These are phyloP conservation scores for Bombus superbus DNA, from an alignment of 1,140 invertebrate species.

Conservation along the genomic window DNA sequence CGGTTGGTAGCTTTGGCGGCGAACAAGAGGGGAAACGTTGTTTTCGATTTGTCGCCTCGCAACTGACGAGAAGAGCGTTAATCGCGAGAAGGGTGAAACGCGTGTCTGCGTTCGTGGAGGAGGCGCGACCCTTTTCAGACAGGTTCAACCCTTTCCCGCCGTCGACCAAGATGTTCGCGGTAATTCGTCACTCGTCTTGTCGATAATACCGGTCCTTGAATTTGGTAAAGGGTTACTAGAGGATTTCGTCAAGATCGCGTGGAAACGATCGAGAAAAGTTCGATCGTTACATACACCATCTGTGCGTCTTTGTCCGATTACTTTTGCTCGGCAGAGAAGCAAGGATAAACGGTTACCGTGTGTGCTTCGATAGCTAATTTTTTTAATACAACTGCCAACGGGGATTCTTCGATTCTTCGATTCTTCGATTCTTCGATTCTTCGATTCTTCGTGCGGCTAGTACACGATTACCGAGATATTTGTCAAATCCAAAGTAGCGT, in stretches of 20 bases:
- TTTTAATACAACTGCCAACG: too few relatives aligned
- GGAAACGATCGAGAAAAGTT: neutral
- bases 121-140: neutral
- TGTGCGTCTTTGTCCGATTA: neutral
- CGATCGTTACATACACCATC: neutral
- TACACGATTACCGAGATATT: neutral
- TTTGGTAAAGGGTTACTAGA: neutral
- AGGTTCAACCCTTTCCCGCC: slow-evolving; percentile 1
- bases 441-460: too few relatives aligned
- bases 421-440: too few relatives aligned
- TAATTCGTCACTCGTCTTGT: neutral
- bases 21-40: slow-evolving; percentile 34
- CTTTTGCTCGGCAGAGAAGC: neutral
- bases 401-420: too few relatives aligned
- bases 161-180: slow-evolving; percentile 9
- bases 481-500: neutral
- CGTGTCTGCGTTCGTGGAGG: neutral
- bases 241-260: too few relatives aligned
- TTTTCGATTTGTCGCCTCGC: slow-evolving; percentile 36
- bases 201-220: neutral
- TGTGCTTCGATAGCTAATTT: neutral
- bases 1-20: neutral
- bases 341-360: neutral
- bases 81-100: slow-evolving; percentile 11
- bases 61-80: slow-evolving; percentile 26